Conservation (phyloP, 37 sponge, comb jelly and placozoan species). For the Crambe crambe region DNA sequence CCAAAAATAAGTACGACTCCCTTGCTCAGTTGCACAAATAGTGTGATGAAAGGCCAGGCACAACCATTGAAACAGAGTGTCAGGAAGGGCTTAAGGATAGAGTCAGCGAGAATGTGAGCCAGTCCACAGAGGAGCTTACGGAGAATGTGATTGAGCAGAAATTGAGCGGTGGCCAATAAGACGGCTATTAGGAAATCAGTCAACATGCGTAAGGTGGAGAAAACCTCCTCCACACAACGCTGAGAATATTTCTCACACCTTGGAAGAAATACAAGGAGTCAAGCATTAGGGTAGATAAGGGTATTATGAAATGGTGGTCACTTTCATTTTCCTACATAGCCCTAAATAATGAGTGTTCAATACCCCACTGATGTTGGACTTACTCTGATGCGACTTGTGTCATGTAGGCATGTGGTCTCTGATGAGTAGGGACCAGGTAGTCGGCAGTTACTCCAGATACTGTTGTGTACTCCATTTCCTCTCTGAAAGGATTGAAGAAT, state of each 20-base stretch:
- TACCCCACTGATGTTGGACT: no score
- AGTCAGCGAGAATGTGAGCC: slow-evolving; percentile 3
- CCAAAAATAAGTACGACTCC: neutral
- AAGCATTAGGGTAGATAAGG: slow-evolving; percentile 32
- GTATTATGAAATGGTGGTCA: no score
- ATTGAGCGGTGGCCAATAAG: slow-evolving; percentile 22
- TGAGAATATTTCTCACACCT: slow-evolving; percentile 61
- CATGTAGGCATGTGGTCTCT: slow-evolving; percentile 5
- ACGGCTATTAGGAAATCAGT: slow-evolving; percentile 33
- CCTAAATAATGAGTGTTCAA: no score
- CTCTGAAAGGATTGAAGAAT: no score
- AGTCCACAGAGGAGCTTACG: slow-evolving; percentile 49
- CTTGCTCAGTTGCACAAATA: slow-evolving; percentile 3
- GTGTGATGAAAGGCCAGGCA: slow-evolving; percentile 22
- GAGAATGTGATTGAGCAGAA: slow-evolving; percentile 11
- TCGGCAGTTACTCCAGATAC: neutral
- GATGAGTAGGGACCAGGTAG: neutral
- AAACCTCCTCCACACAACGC: slow-evolving; percentile 31
- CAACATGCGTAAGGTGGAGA: slow-evolving; percentile 26
- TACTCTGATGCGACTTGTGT: slow-evolving; percentile 10
- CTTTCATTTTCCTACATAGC: no score
- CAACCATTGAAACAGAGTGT: slow-evolving; percentile 32
- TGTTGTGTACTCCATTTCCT: neutral
- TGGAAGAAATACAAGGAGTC: slow-evolving; percentile 72
- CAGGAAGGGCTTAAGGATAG: slow-evolving; percentile 16